Evolutionary conservation across 2,888 invertebrate species (phyloP).

Genomic region (Polyploca ridens): DNA sequence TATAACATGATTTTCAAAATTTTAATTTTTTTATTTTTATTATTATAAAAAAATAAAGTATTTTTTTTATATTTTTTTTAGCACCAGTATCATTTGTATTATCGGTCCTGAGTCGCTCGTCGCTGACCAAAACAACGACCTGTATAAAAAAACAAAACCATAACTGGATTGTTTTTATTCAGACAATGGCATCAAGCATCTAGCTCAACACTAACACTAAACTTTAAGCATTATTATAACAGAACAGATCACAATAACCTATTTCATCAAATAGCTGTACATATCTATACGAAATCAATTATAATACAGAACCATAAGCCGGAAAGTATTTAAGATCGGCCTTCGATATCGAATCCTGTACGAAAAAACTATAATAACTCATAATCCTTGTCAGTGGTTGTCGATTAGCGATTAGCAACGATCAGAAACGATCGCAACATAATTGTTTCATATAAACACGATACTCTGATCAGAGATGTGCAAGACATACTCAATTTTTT

Average conservation of each 20-base stretch:
- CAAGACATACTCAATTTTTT: neutral
- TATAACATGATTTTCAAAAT: no score
- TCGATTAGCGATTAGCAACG: constrained; percentile 31
- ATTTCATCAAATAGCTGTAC: constrained; percentile 30
- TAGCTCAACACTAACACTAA: neutral
- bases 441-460: neutral
- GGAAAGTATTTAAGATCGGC: constrained; percentile 43
- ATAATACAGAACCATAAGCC: constrained; percentile 34
- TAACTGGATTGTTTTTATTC: neutral
- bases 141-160: neutral
- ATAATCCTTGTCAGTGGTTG: constrained; percentile 32
- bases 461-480: neutral
- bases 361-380: constrained; percentile 28
- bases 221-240: neutral
- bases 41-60: no score
- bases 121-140: no score
- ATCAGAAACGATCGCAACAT: constrained; percentile 27
- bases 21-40: no score
- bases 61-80: no score
- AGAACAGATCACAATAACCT: constrained; percentile 24
- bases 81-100: no score
- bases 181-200: neutral
- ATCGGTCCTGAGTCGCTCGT: no score
- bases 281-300: constrained; percentile 44
- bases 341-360: constrained; percentile 41